These are phyloP conservation scores for Vicugna pacos DNA, from an alignment of 2,113 vertebrate species.

Conservation along the genomic window DNA sequence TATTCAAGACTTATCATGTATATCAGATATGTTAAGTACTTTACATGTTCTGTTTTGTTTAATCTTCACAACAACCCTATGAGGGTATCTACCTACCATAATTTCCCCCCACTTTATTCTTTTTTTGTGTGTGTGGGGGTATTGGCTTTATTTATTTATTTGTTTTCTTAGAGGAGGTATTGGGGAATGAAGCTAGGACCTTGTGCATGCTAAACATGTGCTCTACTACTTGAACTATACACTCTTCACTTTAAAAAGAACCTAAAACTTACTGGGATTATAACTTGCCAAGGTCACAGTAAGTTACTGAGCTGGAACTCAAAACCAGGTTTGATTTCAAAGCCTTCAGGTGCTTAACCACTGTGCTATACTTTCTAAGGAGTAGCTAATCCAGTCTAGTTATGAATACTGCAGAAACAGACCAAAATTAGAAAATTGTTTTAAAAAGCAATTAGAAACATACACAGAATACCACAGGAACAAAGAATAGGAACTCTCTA, in stretches of 20 bases:
- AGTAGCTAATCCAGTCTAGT: background rate
- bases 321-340: slow-evolving; percentile 7
- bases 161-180: too few species aligned
- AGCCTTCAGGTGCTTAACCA: background rate
- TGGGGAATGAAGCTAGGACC: too few species aligned
- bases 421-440: background rate
- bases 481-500: background rate
- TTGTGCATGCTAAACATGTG: too few species aligned
- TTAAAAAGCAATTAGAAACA: slow-evolving; percentile 15
- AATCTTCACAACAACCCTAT: background rate
- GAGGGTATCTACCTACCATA: background rate
- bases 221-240: too few species aligned
- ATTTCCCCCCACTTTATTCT: background rate
- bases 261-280: background rate
- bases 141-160: too few species aligned
- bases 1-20: background rate
- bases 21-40: background rate
- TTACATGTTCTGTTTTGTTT: background rate
- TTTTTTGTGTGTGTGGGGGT: too few species aligned
- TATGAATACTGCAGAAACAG: background rate
- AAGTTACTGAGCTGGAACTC: background rate
- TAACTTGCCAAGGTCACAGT: background rate
- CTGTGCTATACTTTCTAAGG: background rate
- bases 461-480: background rate
- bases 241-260: background rate